Evolutionary conservation across 1,140 invertebrate genomes (phyloP).

Genomic region (Drosophila parabipectinata): DNA sequence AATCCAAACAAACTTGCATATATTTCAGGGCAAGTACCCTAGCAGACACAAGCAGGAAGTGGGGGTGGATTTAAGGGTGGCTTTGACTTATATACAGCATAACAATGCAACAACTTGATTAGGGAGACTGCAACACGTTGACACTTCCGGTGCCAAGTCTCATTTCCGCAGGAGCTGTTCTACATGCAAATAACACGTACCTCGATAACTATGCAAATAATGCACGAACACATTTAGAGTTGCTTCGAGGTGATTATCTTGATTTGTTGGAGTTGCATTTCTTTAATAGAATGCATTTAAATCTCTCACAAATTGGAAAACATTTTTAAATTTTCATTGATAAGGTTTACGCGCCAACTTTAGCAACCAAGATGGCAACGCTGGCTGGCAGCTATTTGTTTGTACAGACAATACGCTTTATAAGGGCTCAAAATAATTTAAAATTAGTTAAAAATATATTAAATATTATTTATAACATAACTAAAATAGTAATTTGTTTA

Average conservation of each 20-base stretch:
- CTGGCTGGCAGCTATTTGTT: background rate
- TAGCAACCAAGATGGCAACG: conserved; percentile 50
- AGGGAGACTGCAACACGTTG: conserved; percentile 57
- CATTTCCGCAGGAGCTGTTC: conserved; percentile 52
- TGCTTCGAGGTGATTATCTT: background rate
- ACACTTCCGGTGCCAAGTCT: conserved; percentile 40
- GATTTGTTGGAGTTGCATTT: background rate
- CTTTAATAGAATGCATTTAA: background rate
- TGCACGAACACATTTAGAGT: background rate
- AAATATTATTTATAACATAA: background rate
- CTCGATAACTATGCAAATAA: conserved; percentile 41
- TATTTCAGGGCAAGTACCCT: conserved; percentile 52
- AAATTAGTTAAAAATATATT: background rate
- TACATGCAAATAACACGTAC: conserved; percentile 46
- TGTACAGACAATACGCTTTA: background rate
- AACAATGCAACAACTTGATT: conserved; percentile 55
- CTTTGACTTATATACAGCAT: conserved; percentile 8
- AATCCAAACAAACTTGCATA: conserved; percentile 62
- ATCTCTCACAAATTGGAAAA: background rate
- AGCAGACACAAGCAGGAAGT: conserved; percentile 24
- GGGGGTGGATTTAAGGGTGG: background rate
- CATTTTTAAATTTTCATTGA: conserved; percentile 10
- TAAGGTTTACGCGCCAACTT: background rate
- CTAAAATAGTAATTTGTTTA: too few relatives aligned
- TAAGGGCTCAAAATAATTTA: background rate